These are phyloP conservation scores for Emmelina monodactyla DNA, from an alignment of 2,888 invertebrate species.

Conservation along the genomic window DNA sequence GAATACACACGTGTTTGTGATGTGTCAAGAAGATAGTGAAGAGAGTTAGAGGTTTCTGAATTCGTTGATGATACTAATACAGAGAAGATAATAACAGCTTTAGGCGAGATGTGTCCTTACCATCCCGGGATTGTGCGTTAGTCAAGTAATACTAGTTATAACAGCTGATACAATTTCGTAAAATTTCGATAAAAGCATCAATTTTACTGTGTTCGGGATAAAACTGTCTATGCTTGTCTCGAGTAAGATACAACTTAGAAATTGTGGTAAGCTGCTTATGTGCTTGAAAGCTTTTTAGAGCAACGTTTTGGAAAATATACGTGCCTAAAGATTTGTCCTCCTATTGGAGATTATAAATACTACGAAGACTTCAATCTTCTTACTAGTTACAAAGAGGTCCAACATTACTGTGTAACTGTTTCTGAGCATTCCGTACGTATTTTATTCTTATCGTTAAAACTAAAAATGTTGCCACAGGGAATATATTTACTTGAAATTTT, in stretches of 20 bases:
- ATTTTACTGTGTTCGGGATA: conserved; percentile 28
- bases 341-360: conserved; percentile 14
- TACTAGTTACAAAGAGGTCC: too few species aligned
- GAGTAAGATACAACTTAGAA: conserved; percentile 10
- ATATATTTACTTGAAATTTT: too few species aligned
- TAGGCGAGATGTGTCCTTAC: conserved; percentile 53
- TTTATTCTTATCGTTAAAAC: too few species aligned
- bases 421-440: too few species aligned
- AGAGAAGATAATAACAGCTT: conserved; percentile 22
- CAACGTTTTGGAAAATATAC: conserved; percentile 9
- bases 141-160: conserved; percentile 43
- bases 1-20: too few species aligned
- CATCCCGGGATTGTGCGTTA: conserved; percentile 52
- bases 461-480: too few species aligned
- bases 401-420: too few species aligned
- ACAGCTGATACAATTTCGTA: conserved; percentile 38
- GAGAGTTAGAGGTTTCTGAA: conserved; percentile 41
- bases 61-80: conserved; percentile 32
- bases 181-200: conserved; percentile 32
- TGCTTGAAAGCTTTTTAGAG: conserved; percentile 14
- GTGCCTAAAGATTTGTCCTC: conserved; percentile 48
- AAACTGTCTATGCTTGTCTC: conserved; percentile 3
- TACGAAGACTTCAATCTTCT: too few species aligned
- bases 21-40: too few species aligned
- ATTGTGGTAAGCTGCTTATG: conserved; percentile 23